phyloP scores from a whole-genome alignment of 2,888 invertebrate genomes.

The Rhingia rostrata region DNA sequence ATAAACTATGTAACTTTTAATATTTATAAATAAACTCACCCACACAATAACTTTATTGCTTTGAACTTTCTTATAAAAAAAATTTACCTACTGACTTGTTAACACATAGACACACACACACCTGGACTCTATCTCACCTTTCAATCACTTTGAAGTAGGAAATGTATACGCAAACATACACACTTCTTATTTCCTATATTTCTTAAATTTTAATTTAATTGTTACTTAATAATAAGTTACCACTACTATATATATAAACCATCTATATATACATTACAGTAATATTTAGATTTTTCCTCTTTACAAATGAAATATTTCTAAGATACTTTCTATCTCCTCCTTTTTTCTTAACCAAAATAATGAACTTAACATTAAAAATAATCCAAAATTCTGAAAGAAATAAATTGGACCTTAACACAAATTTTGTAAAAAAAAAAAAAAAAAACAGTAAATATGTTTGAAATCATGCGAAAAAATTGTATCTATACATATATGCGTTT shows the following conservation, averaged over 20 bases:
- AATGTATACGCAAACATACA: constrained; percentile 17
- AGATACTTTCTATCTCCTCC: constrained; percentile 70
- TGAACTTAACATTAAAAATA: constrained; percentile 17
- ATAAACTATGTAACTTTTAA: background rate
- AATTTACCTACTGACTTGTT: background rate
- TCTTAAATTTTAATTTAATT: constrained; percentile 13
- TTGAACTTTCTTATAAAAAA: background rate
- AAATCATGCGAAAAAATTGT: constrained; percentile 43
- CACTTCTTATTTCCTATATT: constrained; percentile 33
- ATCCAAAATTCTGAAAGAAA: background rate
- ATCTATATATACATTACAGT: constrained; percentile 8
- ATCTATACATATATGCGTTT: constrained; percentile 50
- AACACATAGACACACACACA: background rate
- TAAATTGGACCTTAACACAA: constrained; percentile 15
- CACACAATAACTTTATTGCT: background rate
- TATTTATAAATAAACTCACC: background rate
- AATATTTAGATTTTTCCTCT: constrained; percentile 73
- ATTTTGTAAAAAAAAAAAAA: constrained; percentile 35
- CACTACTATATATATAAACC: constrained; percentile 9
- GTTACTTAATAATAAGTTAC: constrained; percentile 12
- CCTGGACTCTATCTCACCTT: constrained; percentile 1
- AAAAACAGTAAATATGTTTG: constrained; percentile 10
- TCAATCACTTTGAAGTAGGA: constrained; percentile 2
- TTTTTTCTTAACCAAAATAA: constrained; percentile 21
- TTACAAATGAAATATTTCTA: constrained; percentile 47